Evolutionary conservation across 2,888 invertebrate genomes (phyloP).

Genomic region (Brachypterus glaber): DNA sequence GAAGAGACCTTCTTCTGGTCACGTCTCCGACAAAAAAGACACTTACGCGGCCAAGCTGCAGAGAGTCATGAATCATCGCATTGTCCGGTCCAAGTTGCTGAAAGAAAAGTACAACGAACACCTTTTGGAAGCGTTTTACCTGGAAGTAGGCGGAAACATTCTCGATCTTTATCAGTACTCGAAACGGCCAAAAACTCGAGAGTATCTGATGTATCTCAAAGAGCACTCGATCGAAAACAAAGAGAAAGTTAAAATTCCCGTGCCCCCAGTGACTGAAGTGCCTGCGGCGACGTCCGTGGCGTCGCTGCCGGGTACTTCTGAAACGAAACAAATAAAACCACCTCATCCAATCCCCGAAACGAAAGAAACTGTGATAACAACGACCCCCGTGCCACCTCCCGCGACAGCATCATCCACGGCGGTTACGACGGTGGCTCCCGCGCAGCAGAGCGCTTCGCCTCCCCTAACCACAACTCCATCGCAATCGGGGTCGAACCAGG

Average conservation of each 20-base stretch:
- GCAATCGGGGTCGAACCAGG: conserved; percentile 55
- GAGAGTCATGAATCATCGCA: conserved; percentile 61
- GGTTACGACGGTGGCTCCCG: conserved; percentile 10
- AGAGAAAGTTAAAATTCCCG: conserved; percentile 25
- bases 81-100: conserved; percentile 57
- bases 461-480: conserved; percentile 10
- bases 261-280: conserved; percentile 22
- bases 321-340: conserved; percentile 17
- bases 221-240: conserved; percentile 43
- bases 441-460: conserved; percentile 3
- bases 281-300: conserved; percentile 35
- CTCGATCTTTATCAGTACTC: conserved; percentile 81
- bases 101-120: conserved; percentile 69
- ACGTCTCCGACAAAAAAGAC: conserved; percentile 41
- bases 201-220: conserved; percentile 65
- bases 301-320: conserved; percentile 37
- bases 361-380: conserved; percentile 4
- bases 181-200: conserved; percentile 66
- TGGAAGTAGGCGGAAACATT: conserved; percentile 79
- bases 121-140: conserved; percentile 76
- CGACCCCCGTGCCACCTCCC: conserved; percentile 12
- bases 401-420: conserved; percentile 28
- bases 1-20: conserved; percentile 42
- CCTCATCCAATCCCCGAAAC: conserved; percentile 15
- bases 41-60: conserved; percentile 50